These are phyloP conservation scores for Ptychobarbus kaznakovi DNA, from an alignment of 2,797 vertebrate genomes.

Conservation along the genomic window DNA sequence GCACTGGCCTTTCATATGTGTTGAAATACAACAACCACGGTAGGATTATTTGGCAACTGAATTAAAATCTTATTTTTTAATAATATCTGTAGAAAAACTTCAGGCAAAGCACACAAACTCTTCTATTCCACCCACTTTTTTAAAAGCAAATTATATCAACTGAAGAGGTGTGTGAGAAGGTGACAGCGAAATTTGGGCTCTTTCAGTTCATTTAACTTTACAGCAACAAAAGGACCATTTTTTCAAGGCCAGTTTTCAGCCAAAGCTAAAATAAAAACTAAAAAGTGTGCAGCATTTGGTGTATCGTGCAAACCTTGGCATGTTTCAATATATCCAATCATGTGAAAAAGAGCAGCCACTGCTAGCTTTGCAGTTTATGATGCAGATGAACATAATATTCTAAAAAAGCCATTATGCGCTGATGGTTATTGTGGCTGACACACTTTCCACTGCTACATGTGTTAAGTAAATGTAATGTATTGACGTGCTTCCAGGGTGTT, in stretches of 20 bases:
- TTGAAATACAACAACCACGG: neutral
- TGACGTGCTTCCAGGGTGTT: slow-evolving; percentile 84
- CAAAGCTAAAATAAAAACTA: slow-evolving; percentile 37
- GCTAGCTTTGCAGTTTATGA: slow-evolving; percentile 38
- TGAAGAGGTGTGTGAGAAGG: slow-evolving; percentile 27
- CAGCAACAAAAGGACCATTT: neutral
- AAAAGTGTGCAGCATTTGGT: slow-evolving; percentile 1
- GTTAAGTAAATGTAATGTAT: slow-evolving; percentile 75
- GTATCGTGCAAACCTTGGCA: slow-evolving; percentile 19
- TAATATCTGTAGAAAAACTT: neutral
- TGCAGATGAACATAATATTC: slow-evolving; percentile 41
- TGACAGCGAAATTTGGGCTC: slow-evolving; percentile 7
- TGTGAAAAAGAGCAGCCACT: slow-evolving; percentile 50
- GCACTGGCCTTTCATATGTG: neutral
- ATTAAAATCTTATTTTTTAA: neutral
- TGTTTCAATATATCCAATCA: slow-evolving; percentile 34
- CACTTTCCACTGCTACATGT: slow-evolving; percentile 75
- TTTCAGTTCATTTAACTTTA: slow-evolving; percentile 32
- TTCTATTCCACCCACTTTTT: slow-evolving; percentile 7
- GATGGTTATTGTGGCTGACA: slow-evolving; percentile 63
- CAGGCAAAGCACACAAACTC: neutral
- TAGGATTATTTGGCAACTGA: neutral
- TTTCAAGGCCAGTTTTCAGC: slow-evolving; percentile 24
- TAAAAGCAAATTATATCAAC: slow-evolving; percentile 24
- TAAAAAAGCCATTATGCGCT: slow-evolving; percentile 50